These are phyloP conservation scores for Cotesia congregata DNA, from an alignment of 2,888 invertebrate genomes.

Conservation along the genomic window DNA sequence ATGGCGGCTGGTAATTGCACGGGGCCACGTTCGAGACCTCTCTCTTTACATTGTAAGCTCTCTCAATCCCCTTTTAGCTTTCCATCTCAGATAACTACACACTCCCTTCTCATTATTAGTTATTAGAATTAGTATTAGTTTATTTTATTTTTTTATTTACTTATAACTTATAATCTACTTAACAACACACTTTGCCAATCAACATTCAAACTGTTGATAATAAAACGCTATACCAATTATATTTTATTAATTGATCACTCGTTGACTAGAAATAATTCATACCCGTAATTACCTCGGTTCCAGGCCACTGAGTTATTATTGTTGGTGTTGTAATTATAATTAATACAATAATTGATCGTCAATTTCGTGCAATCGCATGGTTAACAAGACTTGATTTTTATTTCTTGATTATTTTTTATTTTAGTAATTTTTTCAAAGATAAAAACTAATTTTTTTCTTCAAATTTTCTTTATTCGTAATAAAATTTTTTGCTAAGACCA, in stretches of 20 bases:
- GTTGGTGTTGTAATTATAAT: neutral
- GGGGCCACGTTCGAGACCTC: conserved; percentile 40
- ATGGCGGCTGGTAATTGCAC: conserved; percentile 56
- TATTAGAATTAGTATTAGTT: conserved; percentile 25
- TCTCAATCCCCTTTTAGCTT: conserved; percentile 30
- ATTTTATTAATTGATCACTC: conserved; percentile 43
- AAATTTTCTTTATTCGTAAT: too few relatives aligned
- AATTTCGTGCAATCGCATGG: too few relatives aligned
- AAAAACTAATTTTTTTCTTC: too few relatives aligned
- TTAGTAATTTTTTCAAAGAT: too few relatives aligned
- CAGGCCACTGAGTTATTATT: too few relatives aligned
- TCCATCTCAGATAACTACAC: conserved; percentile 28
- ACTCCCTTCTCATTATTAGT: neutral
- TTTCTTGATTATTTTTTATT: too few relatives aligned
- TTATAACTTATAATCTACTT: conserved; percentile 22
- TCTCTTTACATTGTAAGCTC: conserved; percentile 6
- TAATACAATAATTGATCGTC: conserved; percentile 27
- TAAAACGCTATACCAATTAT: conserved; percentile 37
- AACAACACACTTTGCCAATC: conserved; percentile 17
- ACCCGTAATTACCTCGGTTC: neutral
- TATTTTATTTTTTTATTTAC: conserved; percentile 33
- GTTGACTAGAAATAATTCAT: conserved; percentile 20
- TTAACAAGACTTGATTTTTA: too few relatives aligned
- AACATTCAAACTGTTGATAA: conserved; percentile 43
- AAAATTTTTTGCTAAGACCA: too few relatives aligned